Base-by-base conservation (phyloP, 2,888 invertebrate genomes). In the Chalcosyrphus nemorum region DNA sequence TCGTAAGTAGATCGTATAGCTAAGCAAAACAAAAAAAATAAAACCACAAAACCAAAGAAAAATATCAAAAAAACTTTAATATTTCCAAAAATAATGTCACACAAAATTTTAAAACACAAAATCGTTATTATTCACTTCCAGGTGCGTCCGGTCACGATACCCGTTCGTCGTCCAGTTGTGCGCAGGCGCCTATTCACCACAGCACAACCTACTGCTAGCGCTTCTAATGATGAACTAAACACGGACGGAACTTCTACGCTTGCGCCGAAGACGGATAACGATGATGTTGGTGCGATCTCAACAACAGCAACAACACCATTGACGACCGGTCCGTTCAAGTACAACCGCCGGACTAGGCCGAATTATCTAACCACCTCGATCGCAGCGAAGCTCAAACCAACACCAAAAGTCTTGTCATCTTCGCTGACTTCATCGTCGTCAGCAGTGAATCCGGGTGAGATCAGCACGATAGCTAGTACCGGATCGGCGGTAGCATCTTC, bases 401-500 rank as follows among this genome's bases (percentile, higher is more conserved):
- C 82, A 66, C 27, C 68, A 54, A 82, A 63, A 29, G 66, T 29
- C 43, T 19, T 82, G 71, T 66, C 77, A 45, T 72, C 74, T 29
- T 76, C 78, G 5, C 19, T 56, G 52, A 32, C 59, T 61, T 66
- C 82, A 70, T 71, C 56, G n/a, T n/a, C n/a, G n/a, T n/a, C n/a
- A n/a, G n/a, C n/a, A n/a, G n/a, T n/a, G 63, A 84, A 57, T 84
- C 80, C 84, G 80, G 80, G 61, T 84, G 82, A 84, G 82, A 77
- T 81, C 65, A 84, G 32, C 59, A 57, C 63, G 32, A 80, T 35
- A 2, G 52, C 15, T 45, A 80, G 47, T 52, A 82, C 75, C 11
- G 68, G 86, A 74, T 70, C 86, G 59, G 35, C 81, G 52, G 78
- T 86, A 86, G 72, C 82, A 87, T 86, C 86, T 84, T 86, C 86